A percentile compares a stretch with the other conserved stretches of the same genome.
phyloP scores from a whole-genome alignment of 2,888 invertebrate genomes.

The Pasiphila rectangulata region DNA sequence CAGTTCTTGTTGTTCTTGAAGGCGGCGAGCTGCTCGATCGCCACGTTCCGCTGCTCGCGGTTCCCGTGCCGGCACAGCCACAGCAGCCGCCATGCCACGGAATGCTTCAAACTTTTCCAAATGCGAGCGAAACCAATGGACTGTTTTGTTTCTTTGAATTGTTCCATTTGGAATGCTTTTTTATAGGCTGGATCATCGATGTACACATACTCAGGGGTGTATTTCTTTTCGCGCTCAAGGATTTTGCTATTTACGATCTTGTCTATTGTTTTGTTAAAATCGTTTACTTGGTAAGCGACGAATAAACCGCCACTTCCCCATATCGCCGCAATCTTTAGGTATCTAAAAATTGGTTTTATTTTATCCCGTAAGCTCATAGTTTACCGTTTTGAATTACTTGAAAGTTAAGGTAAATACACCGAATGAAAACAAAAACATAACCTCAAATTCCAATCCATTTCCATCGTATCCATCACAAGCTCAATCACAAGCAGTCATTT shows the following conservation, averaged over 20 bases:
- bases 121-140: constrained; percentile 57
- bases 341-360: constrained; percentile 49
- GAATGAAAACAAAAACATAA: constrained; percentile 19
- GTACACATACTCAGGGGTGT: constrained; percentile 68
- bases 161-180: constrained; percentile 50
- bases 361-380: constrained; percentile 61
- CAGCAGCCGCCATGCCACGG: constrained; percentile 84
- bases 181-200: constrained; percentile 69
- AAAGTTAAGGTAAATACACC: background rate
- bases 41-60: constrained; percentile 81
- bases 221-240: constrained; percentile 65
- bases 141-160: constrained; percentile 48
- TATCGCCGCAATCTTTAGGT: constrained; percentile 50
- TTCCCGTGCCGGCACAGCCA: constrained; percentile 85
- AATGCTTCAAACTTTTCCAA: constrained; percentile 84
- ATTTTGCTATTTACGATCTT: constrained; percentile 64
- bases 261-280: constrained; percentile 49
- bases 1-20: constrained; percentile 84
- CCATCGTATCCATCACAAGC: no score
- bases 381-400: constrained; percentile 5
- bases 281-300: constrained; percentile 53
- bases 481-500: no score
- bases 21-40: constrained; percentile 83
- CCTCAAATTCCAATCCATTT: no score
- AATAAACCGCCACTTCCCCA: constrained; percentile 49